Evolutionary conservation across 2,888 invertebrate species (phyloP).

Genomic region (Patella depressa): DNA sequence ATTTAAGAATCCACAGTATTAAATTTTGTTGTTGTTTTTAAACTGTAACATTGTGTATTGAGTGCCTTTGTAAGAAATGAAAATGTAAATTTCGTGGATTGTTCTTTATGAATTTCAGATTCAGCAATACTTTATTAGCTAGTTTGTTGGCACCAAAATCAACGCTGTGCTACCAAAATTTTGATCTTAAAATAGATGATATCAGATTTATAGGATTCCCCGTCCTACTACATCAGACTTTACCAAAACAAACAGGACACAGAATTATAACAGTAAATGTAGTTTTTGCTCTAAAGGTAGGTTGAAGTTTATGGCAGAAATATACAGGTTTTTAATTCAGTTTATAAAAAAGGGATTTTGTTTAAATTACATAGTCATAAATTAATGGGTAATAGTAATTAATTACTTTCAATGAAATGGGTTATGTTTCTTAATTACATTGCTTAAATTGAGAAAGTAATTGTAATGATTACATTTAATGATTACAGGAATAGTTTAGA

Average conservation of each 20-base stretch:
- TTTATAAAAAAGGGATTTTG: no score
- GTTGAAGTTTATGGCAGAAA: conserved; percentile 12
- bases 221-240: conserved; percentile 72
- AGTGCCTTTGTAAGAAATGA: neutral
- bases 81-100: neutral
- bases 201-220: conserved; percentile 96
- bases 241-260: conserved; percentile 50
- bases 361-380: no score
- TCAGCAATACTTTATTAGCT: conserved; percentile 55
- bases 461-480: no score
- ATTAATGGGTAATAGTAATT: no score
- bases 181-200: conserved; percentile 95
- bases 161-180: conserved; percentile 89
- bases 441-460: no score
- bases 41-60: no score
- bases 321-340: no score
- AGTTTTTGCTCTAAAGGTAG: conserved; percentile 72
- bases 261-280: conserved; percentile 85
- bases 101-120: conserved; percentile 41
- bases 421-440: no score
- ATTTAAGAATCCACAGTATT: no score
- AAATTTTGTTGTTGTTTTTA: no score
- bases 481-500: no score
- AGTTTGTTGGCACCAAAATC: conserved; percentile 79
- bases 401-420: no score